Evolutionary conservation across 2,113 vertebrate genomes (phyloP).

Genomic region (Calyptomena viridis): DNA sequence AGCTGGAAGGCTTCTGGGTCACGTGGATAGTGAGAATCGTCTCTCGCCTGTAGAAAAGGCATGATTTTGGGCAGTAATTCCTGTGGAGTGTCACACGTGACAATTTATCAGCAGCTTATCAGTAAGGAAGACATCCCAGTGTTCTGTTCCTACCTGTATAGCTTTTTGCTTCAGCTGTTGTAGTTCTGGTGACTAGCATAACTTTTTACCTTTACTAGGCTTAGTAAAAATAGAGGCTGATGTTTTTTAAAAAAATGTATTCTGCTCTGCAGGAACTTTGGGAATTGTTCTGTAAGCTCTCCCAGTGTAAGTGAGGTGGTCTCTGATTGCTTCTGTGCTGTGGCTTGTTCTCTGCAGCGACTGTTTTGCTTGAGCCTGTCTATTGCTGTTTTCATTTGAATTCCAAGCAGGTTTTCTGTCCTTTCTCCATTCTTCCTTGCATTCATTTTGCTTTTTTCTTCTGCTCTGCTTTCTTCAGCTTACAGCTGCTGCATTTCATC

Average conservation of each 20-base stretch:
- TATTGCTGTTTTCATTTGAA: neutral
- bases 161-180: neutral
- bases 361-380: neutral
- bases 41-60: neutral
- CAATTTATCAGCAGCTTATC: neutral
- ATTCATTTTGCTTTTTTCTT: neutral
- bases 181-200: neutral
- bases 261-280: neutral
- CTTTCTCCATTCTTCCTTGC: neutral
- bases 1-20: neutral
- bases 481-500: neutral
- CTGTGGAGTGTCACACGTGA: neutral
- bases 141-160: neutral
- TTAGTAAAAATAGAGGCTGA: neutral
- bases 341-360: neutral
- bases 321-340: neutral
- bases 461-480: neutral
- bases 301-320: neutral
- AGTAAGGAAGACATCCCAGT: neutral
- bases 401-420: neutral
- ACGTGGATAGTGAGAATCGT: accelerated
- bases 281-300: neutral
- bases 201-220: neutral
- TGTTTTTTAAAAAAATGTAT: neutral
- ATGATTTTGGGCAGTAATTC: neutral